Base-by-base conservation (phyloP, 2,113 vertebrate species). In the Serinus canaria region DNA sequence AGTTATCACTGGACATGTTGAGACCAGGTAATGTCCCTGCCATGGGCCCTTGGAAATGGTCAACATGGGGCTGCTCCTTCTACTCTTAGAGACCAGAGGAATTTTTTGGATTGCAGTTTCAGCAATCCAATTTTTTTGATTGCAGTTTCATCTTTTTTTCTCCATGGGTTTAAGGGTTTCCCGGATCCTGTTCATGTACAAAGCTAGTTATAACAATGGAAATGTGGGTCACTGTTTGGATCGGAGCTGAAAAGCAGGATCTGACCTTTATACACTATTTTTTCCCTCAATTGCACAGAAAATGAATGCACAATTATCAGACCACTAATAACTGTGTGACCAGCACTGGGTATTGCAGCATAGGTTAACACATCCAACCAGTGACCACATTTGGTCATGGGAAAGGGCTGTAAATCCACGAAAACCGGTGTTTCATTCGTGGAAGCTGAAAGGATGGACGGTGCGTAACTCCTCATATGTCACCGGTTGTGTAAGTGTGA, bases 401-500 rank as follows among this genome's bases (percentile, higher is more conserved):
- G 28, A 82, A 74, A 63, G 60, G 20, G 75, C 39, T 64, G 63
- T 52, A 58, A 74, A 93, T 85, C 28, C 46, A 70, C 5, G 24
- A 74, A 55, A 63, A 30, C 4, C 5, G 9, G n/a, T 25, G 22
- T 86, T 91, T 91, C 56, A 27, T 75, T 81, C 11, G 15, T 41
- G 60, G 77, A 81, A 81, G 19, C 49, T 70, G 80, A 59, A 87
- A 79, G 41, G 59, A 74, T 56, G 47, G 10, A 21, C 0, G 2
- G 46, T 90, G 64, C 6, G 52, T 66, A 93, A 91, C 18, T 67
- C 55, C 53, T 43, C 11, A 35, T 44, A 68, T 74, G 68, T 69
- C 85, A 80, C 19, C 0, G 1, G 37, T 96, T 96, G 93, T 78
- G 94, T 59, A 96, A 96, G 67, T 1, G 28, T 86, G 79, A 90